Evolutionary conservation across 2,113 vertebrate genomes (phyloP).

Genomic region (Peromyscus leucopus): DNA sequence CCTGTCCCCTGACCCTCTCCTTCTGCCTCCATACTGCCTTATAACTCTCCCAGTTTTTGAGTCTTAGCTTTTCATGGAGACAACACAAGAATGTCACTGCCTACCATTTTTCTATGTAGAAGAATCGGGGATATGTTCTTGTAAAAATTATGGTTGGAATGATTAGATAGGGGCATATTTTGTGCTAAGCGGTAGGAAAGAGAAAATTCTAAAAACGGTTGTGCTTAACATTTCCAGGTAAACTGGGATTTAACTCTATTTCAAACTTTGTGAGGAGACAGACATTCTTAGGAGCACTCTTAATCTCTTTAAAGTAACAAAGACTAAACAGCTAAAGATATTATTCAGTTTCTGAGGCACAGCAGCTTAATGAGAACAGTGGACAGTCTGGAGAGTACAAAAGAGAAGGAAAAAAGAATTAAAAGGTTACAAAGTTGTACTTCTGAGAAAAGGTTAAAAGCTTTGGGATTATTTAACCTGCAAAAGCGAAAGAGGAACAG

Average conservation of each 20-base stretch:
- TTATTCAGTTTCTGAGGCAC: constrained; percentile 35
- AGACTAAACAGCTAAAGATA: constrained; percentile 64
- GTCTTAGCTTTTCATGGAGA: background rate
- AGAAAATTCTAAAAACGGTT: constrained; percentile 68
- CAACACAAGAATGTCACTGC: background rate
- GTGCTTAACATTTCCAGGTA: constrained; percentile 23
- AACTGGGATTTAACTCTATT: constrained; percentile 55
- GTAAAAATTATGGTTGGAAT: constrained; percentile 46
- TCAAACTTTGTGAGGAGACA: constrained; percentile 63
- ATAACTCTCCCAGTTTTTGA: constrained; percentile 12
- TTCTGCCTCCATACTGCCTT: background rate
- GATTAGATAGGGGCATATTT: constrained; percentile 62
- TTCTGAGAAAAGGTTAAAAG: constrained; percentile 83
- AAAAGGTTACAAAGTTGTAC: constrained; percentile 82
- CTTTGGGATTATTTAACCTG: constrained; percentile 83
- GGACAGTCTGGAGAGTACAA: constrained; percentile 70
- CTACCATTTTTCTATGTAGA: constrained; percentile 28
- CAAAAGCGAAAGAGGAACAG: constrained; percentile 69
- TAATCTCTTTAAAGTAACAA: constrained; percentile 50
- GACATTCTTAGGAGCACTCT: constrained; percentile 45
- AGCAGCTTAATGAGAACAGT: constrained; percentile 70
- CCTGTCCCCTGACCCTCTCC: background rate
- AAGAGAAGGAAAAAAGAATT: constrained; percentile 42
- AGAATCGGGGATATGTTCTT: constrained; percentile 23
- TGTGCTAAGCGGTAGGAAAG: constrained; percentile 56